Conservation (phyloP, 2,888 invertebrate species). For the Stegana nigrithorax region DNA sequence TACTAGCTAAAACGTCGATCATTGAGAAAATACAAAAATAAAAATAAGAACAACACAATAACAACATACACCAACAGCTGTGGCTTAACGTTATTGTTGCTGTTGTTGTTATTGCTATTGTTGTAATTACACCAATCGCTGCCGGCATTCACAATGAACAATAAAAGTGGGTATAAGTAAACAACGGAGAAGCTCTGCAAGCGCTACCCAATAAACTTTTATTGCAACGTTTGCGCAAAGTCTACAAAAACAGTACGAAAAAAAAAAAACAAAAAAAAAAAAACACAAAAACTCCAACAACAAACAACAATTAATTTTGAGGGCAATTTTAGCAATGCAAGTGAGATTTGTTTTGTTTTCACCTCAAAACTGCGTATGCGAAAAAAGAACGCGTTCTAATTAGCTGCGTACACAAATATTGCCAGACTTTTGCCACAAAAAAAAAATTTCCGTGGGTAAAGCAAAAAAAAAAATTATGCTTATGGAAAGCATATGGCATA, state of each 20-base stretch:
- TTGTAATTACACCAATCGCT: constrained; percentile 8
- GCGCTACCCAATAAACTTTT: constrained; percentile 11
- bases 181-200: background rate
- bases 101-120: background rate
- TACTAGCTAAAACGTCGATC: background rate
- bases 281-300: too few relatives aligned
- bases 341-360: too few relatives aligned
- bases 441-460: too few relatives aligned
- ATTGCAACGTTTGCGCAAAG: constrained; percentile 9
- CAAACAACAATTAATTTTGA: too few relatives aligned
- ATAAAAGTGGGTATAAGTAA: background rate
- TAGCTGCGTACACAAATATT: too few relatives aligned
- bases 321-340: too few relatives aligned
- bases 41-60: background rate
- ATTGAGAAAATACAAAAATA: too few relatives aligned
- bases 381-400: too few relatives aligned
- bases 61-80: constrained; percentile 3
- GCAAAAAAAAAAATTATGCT: too few relatives aligned
- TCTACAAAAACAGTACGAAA: background rate
- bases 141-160: constrained; percentile 31
- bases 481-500: too few relatives aligned
- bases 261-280: background rate
- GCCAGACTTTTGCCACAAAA: too few relatives aligned
- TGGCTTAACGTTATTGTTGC: background rate
- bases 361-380: too few relatives aligned